These are phyloP conservation scores for Rhabdophis nuchalis DNA, from an alignment of 2,797 vertebrate species.

Conservation along the genomic window DNA sequence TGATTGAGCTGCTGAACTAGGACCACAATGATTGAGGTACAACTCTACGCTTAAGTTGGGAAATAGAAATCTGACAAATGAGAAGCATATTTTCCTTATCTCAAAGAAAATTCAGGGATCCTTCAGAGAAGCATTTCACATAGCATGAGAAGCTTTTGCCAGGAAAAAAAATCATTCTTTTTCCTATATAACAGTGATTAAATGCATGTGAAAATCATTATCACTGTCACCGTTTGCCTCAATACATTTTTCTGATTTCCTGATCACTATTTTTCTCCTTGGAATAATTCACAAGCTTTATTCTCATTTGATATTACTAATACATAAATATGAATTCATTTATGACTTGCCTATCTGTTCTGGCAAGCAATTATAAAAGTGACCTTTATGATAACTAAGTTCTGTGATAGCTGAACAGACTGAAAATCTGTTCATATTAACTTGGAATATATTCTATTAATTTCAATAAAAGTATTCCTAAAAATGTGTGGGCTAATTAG, in stretches of 20 bases:
- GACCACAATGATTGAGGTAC: neutral
- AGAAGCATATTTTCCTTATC: neutral
- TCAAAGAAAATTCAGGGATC: neutral
- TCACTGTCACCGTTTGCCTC: neutral
- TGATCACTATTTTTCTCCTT: neutral
- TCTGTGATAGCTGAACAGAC: neutral
- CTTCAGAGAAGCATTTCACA: neutral
- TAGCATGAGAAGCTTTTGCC: neutral
- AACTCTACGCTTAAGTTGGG: neutral
- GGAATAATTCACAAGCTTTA: neutral
- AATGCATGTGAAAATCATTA: neutral
- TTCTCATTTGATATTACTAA: neutral
- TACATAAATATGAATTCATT: neutral
- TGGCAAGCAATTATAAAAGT: neutral
- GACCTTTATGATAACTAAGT: neutral
- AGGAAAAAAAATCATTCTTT: neutral
- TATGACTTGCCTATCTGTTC: neutral
- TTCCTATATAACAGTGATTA: neutral
- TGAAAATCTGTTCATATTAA: neutral
- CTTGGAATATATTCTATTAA: neutral
- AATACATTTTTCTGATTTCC: neutral
- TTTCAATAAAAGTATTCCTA: neutral
- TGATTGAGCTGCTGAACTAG: neutral
- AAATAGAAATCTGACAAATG: neutral
- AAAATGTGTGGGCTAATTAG: neutral